Percentiles rank a stretch among this genome's conserved stretches.
Evolutionary conservation across 2,113 vertebrate genomes (phyloP).

Genomic region (Coregonus clupeaformis): DNA sequence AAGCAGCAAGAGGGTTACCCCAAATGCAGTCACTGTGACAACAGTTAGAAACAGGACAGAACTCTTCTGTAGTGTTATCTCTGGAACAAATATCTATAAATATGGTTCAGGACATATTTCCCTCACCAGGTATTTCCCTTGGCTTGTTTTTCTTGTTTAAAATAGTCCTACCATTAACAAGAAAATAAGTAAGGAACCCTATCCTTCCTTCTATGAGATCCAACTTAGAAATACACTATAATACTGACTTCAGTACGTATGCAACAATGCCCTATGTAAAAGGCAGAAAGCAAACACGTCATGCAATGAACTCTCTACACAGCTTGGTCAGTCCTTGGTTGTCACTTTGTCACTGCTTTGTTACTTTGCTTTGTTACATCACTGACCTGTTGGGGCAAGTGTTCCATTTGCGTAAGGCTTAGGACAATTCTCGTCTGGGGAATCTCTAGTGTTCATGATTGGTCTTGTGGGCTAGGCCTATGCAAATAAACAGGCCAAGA

Average conservation of each 20-base stretch:
- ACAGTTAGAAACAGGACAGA: background rate
- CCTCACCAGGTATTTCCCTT: constrained; percentile 3
- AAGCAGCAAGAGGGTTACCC: constrained; percentile 7
- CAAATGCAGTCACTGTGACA: background rate
- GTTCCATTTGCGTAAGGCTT: background rate
- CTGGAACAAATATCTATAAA: constrained; percentile 25
- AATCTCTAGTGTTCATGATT: background rate
- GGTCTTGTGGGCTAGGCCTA: background rate
- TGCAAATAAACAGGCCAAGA: background rate
- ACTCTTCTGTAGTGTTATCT: constrained; percentile 8
- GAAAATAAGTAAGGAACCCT: background rate
- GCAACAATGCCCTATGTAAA: background rate
- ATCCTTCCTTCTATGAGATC: background rate
- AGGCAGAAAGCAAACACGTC: background rate
- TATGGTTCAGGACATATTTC: constrained; percentile 11
- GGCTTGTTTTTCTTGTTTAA: background rate
- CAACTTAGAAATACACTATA: background rate
- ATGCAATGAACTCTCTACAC: background rate
- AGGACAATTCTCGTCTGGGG: background rate
- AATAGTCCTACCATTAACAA: background rate
- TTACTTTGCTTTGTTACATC: background rate
- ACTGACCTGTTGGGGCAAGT: background rate
- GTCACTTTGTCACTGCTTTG: background rate
- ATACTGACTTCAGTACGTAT: background rate
- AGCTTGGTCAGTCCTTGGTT: background rate